Base-by-base conservation (phyloP, 1,140 invertebrate species). In the Manduca sexta region DNA sequence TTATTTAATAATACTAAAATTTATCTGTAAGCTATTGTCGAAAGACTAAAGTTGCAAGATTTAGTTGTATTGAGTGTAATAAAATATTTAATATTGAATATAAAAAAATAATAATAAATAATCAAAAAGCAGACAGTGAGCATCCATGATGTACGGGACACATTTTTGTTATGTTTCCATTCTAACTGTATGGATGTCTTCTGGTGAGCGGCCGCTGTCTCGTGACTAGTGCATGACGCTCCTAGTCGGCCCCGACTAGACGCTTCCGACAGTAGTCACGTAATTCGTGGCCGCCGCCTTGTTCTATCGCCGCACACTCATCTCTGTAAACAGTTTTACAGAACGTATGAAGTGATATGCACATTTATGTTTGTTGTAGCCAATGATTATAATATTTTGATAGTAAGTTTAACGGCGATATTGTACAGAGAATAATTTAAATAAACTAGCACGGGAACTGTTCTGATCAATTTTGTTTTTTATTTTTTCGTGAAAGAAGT, bases 391-490 rank as follows among this genome's bases (percentile, higher is more conserved):
- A 47, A 61, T 60, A 44, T 55, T 48, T 17, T 34, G 31, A 26
- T 26, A 58, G 42, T 61, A 52, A 61, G 58, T 63, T 65, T 66
- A 66, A 70, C 63, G 69, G 72, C 68, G 59, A 68, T 73, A 69
- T 69, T 80, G 74, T 80, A 78, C 64, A 75, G 67, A 67, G 59
- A 61, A 56, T 70, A 68, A 67, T 72, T 67, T 66, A 60, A 74
- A 65, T 70, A 74, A 81, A 83, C 61, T 72, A 76, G 66, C 73
- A 73, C 64, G 55, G 60, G 68, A 72, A 71, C 63, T 69, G 67
- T 74, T 74, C 64, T 66, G 58, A 64, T 53, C 45, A 56, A 26
- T 33, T 44, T 59, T 46, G 59, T 54, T 65, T 68, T n/a, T 63
- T 56, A 56, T 65, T 26, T 26, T 26, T n/a, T n/a, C n/a, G n/a